Evolutionary conservation across 2,888 invertebrate genomes (phyloP).

Genomic region (Argyra leucocephala): DNA sequence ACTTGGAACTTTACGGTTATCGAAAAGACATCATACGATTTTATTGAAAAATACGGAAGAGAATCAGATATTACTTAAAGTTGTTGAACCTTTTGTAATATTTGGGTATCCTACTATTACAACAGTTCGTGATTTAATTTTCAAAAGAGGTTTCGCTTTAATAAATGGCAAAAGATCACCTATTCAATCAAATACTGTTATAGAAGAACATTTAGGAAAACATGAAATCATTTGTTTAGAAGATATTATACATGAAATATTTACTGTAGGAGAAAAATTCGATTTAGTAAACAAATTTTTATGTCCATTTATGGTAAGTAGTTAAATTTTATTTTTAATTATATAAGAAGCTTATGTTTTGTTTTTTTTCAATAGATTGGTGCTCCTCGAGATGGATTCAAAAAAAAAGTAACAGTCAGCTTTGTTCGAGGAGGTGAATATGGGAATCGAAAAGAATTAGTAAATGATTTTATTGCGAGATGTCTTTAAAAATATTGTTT

Average conservation of each 20-base stretch:
- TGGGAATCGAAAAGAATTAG: slow-evolving; percentile 37
- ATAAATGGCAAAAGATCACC: slow-evolving; percentile 37
- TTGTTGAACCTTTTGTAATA: slow-evolving; percentile 41
- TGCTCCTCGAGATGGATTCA: slow-evolving; percentile 40
- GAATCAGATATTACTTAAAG: slow-evolving; percentile 36
- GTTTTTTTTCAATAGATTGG: slow-evolving; percentile 35
- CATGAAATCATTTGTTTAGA: slow-evolving; percentile 42
- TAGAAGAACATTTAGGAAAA: slow-evolving; percentile 39
- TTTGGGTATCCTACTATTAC: slow-evolving; percentile 38
- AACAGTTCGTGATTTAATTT: slow-evolving; percentile 40
- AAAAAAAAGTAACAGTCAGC: slow-evolving; percentile 38
- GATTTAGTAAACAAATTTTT: slow-evolving; percentile 34
- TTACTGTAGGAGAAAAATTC: slow-evolving; percentile 40
- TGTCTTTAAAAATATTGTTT: slow-evolving; percentile 32
- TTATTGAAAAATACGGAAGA: slow-evolving; percentile 39
- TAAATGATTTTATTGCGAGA: slow-evolving; percentile 37
- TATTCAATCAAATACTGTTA: slow-evolving; percentile 41
- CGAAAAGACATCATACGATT: slow-evolving; percentile 35
- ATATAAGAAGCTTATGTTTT: neutral
- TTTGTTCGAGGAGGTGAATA: slow-evolving; percentile 42
- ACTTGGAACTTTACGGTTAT: slow-evolving; percentile 32
- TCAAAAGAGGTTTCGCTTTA: slow-evolving; percentile 40
- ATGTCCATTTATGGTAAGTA: slow-evolving; percentile 40
- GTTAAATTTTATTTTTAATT: neutral
- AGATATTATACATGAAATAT: slow-evolving; percentile 43